Conservation (phyloP, 2,797 vertebrate genomes). For the Onychomys arenicola region DNA sequence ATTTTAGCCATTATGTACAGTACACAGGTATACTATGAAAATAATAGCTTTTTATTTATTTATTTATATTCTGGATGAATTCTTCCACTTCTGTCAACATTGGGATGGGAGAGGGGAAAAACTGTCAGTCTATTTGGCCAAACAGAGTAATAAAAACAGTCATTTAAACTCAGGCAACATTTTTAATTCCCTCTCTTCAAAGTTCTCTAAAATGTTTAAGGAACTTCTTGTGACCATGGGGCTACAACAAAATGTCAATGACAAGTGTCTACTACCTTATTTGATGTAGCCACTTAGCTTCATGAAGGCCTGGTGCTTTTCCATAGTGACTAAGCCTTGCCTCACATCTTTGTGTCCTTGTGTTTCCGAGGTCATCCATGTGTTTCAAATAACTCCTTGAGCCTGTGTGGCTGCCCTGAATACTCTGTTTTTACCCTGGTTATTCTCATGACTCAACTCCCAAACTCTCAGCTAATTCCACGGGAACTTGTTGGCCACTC, state of each 20-base stretch:
- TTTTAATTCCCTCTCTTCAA: neutral
- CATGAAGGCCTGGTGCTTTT: neutral
- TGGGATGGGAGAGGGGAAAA: neutral
- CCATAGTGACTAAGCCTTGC: neutral
- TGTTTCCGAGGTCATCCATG: neutral
- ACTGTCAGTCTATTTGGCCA: neutral
- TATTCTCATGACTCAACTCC: neutral
- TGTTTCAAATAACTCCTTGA: neutral
- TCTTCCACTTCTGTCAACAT: neutral
- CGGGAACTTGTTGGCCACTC: neutral
- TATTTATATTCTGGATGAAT: neutral
- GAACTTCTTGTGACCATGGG: neutral
- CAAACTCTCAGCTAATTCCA: neutral
- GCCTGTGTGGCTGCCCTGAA: neutral
- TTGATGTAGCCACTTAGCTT: neutral
- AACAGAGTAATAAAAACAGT: neutral
- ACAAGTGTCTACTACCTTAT: neutral
- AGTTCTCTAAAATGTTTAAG: neutral
- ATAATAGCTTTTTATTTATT: neutral
- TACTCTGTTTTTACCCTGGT: neutral
- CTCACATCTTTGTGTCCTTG: neutral
- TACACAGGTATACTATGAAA: neutral
- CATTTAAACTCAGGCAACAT: neutral
- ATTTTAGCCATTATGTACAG: neutral
- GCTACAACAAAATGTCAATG: neutral